Base-by-base conservation (phyloP, 2,113 vertebrate genomes). In the Turnix velox region DNA sequence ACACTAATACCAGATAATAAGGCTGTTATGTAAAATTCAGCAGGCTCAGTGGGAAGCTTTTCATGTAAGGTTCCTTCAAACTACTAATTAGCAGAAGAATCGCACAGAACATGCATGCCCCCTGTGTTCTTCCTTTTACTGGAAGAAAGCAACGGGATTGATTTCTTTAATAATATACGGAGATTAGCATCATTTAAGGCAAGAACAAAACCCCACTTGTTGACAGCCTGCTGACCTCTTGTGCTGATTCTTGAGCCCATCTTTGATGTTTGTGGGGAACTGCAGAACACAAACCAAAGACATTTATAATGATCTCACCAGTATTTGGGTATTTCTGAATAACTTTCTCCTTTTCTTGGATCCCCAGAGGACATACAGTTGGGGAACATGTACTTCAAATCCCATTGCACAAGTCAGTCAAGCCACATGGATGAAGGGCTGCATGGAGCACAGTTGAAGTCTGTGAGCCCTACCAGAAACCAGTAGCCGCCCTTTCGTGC, bases 1-100 rank as follows among this genome's bases (percentile, higher is more conserved):
- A 96, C 79, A 84, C 77, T 96, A 95, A 97, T 81, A 71, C 27
- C 43, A 93, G 85, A 82, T 95, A 97, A 97, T 80, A 92, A 89
- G 90, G n/a, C 69, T 91, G 48, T 78, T 96, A 83, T 57, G 87
- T 73, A 90, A 95, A 89, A 88, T 83, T 84, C 71, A 85, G 1
- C 87, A 59, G 90, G 58, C 91, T 83, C 94, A 93, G 94, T 55
- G 18, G 84, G 93, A 39, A 80, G 86, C 58, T 95, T 82, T 89
- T 84, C 66, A 75, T 37, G 62, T 69, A 84, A 17, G 2, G 24
- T 37, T 77, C 58, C 69, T 80, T 77, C 76, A 95, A 93, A 68
- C 13, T 7, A 51, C 78, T 96, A 91, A 96, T 96, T 94, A 96
- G 91, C 77, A 95, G 58, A 91, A 87, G 62, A 92, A 87, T 61